phyloP scores from a whole-genome alignment of 2,797 vertebrate genomes.

The Scolopax bukidnonensis region DNA sequence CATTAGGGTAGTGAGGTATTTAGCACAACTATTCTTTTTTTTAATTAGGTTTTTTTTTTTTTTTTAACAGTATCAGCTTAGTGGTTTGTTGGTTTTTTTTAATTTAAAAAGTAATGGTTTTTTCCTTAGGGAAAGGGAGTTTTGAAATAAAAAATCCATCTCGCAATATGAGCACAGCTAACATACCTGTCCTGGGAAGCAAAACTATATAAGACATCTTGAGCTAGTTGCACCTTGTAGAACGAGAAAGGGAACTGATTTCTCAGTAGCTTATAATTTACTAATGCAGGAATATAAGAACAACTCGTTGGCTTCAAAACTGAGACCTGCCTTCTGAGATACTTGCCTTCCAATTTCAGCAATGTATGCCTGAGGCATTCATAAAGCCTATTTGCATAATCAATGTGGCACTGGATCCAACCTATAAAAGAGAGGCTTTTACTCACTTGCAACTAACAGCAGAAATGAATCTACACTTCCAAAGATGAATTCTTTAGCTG shows the following conservation, averaged over 20 bases:
- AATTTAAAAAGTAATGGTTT: not conserved
- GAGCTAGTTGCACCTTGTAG: not conserved
- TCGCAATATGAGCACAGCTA: not conserved
- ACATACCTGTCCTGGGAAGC: not conserved
- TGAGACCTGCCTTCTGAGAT: constrained; percentile 48
- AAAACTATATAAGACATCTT: not conserved
- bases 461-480: constrained; percentile 58
- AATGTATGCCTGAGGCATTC: constrained; percentile 49
- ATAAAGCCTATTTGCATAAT: constrained; percentile 68
- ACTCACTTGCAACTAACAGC: constrained; percentile 38
- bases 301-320: constrained; percentile 32
- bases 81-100: not conserved
- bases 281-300: constrained; percentile 49
- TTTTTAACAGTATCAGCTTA: not conserved
- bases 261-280: constrained; percentile 47
- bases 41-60: not conserved
- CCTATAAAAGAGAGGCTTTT: constrained; percentile 58
- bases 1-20: not conserved
- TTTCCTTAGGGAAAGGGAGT: not conserved
- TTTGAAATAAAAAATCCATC: not conserved
- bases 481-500: constrained; percentile 73
- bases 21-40: not conserved
- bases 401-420: constrained; percentile 61
- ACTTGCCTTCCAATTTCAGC: constrained; percentile 62
- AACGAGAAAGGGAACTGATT: not conserved